These are phyloP conservation scores for Alentia gelatinosa DNA, from an alignment of 2,888 invertebrate species.

Conservation along the genomic window DNA sequence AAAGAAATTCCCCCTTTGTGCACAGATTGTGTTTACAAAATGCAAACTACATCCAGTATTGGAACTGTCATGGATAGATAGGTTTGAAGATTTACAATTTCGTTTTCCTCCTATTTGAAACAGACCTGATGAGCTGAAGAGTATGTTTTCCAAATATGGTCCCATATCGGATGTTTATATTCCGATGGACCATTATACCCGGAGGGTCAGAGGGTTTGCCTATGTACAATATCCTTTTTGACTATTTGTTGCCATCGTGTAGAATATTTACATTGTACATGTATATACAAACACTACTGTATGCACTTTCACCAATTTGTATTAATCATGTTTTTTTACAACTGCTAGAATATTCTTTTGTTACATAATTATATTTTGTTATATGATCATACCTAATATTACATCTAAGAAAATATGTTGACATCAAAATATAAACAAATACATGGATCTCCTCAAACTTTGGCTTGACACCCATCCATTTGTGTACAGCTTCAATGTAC, in stretches of 20 bases:
- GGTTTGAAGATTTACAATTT: neutral
- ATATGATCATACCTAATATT: neutral
- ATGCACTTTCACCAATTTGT: neutral
- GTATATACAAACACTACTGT: neutral
- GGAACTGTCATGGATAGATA: neutral
- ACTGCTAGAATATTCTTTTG: neutral
- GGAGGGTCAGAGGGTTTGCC: slow-evolving; percentile 81
- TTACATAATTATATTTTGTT: neutral
- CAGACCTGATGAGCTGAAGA: slow-evolving; percentile 81
- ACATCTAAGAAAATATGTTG: neutral
- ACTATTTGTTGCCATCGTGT: no score
- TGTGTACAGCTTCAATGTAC: neutral
- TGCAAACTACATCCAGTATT: no score
- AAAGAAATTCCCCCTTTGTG: no score
- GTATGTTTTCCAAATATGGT: slow-evolving; percentile 82
- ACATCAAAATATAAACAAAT: neutral
- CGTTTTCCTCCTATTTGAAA: neutral
- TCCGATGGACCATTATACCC: slow-evolving; percentile 82
- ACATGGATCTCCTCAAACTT: neutral
- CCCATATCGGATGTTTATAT: slow-evolving; percentile 82
- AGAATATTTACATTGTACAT: neutral
- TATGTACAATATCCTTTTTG: slow-evolving; percentile 83
- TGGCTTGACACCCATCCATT: neutral
- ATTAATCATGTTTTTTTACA: no score
- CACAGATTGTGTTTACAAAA: no score